Evolutionary conservation across 2,113 vertebrate species (phyloP).

Genomic region (Hucho hucho): DNA sequence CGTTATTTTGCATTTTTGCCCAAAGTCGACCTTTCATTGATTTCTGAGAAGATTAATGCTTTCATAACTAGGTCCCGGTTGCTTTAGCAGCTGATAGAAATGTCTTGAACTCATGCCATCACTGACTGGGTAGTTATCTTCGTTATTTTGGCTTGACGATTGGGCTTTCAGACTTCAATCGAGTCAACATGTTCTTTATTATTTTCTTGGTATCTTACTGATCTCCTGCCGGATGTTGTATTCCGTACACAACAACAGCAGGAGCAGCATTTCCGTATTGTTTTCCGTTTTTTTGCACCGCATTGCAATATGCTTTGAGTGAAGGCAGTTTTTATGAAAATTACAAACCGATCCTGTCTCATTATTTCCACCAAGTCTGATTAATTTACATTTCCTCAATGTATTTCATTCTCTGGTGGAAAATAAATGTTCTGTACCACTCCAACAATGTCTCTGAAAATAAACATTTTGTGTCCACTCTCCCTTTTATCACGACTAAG

Average conservation of each 20-base stretch:
- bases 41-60: background rate
- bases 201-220: no score
- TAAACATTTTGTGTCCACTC: background rate
- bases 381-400: background rate
- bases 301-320: background rate
- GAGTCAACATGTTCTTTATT: no score
- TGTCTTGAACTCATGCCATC: background rate
- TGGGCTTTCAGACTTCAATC: background rate
- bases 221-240: no score
- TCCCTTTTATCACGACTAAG: no score
- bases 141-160: background rate
- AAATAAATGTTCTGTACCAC: background rate
- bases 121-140: background rate
- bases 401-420: background rate
- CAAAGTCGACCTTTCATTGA: background rate
- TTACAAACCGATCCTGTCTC: background rate
- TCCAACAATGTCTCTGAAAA: background rate
- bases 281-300: background rate
- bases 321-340: background rate
- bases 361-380: background rate
- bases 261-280: background rate
- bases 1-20: background rate
- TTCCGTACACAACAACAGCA: no score
- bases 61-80: background rate
- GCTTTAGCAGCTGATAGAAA: background rate